These are phyloP conservation scores for Bombus sibiricus DNA, from an alignment of 1,140 invertebrate species.

Conservation along the genomic window DNA sequence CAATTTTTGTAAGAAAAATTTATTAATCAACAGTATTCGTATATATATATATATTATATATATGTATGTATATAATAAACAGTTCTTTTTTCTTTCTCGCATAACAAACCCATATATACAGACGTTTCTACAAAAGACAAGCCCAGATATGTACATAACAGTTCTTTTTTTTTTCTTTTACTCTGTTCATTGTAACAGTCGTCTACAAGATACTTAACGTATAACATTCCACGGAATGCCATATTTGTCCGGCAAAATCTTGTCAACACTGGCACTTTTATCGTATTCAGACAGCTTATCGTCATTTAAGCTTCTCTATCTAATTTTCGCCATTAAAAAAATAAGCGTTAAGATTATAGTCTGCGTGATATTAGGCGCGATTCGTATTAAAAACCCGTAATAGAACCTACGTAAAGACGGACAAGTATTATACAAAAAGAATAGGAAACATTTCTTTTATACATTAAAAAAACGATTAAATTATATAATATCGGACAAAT, in stretches of 20 bases:
- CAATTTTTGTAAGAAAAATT: slow-evolving; percentile 80
- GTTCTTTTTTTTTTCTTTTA: slow-evolving; percentile 46
- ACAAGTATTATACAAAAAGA: slow-evolving; percentile 1
- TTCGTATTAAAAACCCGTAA: slow-evolving; percentile 29
- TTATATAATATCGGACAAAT: slow-evolving; percentile 31
- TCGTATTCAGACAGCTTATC: slow-evolving; percentile 15
- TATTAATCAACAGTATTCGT: slow-evolving; percentile 79
- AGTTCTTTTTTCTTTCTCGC: slow-evolving; percentile 72
- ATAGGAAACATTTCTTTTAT: not conserved
- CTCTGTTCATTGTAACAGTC: slow-evolving; percentile 68
- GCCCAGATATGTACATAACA: slow-evolving; percentile 72
- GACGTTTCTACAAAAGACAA: slow-evolving; percentile 69
- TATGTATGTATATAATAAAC: slow-evolving; percentile 70
- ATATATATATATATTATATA: slow-evolving; percentile 65
- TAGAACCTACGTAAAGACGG: slow-evolving; percentile 18
- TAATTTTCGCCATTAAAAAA: slow-evolving; percentile 20
- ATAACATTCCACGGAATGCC: slow-evolving; percentile 77
- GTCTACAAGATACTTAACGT: slow-evolving; percentile 75
- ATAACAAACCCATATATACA: slow-evolving; percentile 78
- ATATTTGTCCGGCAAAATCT: slow-evolving; percentile 73
- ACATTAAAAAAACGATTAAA: slow-evolving; percentile 6
- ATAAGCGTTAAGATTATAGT: slow-evolving; percentile 19
- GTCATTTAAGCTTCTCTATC: slow-evolving; percentile 31
- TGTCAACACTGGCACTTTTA: slow-evolving; percentile 61
- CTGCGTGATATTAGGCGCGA: slow-evolving; percentile 9